Percentiles rank a stretch among this genome's conserved stretches.
These are phyloP conservation scores for Plagodis pulveraria DNA, from an alignment of 2,888 invertebrate species.

Conservation along the genomic window DNA sequence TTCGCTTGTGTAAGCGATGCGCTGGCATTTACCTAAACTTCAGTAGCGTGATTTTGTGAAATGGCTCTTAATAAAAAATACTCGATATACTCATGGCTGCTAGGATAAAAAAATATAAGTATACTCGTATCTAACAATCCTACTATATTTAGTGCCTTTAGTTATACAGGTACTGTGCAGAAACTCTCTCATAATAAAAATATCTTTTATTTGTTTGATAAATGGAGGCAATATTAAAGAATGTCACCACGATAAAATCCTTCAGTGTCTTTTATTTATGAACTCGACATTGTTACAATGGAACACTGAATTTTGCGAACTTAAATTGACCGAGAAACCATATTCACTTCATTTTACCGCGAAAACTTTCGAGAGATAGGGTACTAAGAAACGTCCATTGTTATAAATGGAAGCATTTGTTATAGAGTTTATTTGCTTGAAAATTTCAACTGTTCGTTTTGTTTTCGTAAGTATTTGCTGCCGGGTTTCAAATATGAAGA, in stretches of 20 bases:
- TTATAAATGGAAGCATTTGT: constrained; percentile 24
- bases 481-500: neutral
- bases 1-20: too few relatives aligned
- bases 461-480: constrained; percentile 1
- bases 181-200: constrained; percentile 13
- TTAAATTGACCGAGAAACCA: constrained; percentile 25
- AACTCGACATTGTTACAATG: constrained; percentile 13
- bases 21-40: too few relatives aligned
- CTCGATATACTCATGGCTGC: too few relatives aligned
- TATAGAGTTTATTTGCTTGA: constrained; percentile 14
- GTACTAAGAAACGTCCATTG: constrained; percentile 20
- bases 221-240: constrained; percentile 24
- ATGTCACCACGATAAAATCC: constrained; percentile 24
- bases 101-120: too few relatives aligned
- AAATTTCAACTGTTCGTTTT: constrained; percentile 14
- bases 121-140: neutral
- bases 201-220: constrained; percentile 16
- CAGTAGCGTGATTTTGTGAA: too few relatives aligned
- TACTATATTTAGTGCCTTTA: neutral
- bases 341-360: constrained; percentile 21
- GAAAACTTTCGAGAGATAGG: constrained; percentile 15
- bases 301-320: constrained; percentile 14
- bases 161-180: neutral
- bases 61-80: too few relatives aligned
- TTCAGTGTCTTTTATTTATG: constrained; percentile 20